Evolutionary conservation across 2,888 invertebrate genomes (phyloP).

Genomic region (Kryphioiulus occultus): DNA sequence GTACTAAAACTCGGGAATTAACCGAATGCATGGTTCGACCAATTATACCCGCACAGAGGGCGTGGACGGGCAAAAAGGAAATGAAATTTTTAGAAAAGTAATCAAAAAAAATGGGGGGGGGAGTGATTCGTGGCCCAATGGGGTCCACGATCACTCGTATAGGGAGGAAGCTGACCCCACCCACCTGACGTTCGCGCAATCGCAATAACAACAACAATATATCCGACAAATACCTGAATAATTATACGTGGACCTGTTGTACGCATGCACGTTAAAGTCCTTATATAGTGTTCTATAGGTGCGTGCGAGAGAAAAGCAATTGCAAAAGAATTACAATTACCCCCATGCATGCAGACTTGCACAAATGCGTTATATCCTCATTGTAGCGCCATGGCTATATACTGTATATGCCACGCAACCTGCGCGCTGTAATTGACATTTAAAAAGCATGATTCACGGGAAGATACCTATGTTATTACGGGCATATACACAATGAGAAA

Average conservation of each 20-base stretch:
- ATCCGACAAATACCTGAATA: not conserved
- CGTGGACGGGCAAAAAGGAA: constrained; percentile 42
- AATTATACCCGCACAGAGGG: constrained; percentile 42
- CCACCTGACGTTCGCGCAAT: not conserved
- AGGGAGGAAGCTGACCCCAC: not conserved
- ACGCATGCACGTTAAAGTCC: not conserved
- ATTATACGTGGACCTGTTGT: not conserved
- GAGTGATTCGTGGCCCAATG: not conserved
- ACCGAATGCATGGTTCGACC: constrained; percentile 2
- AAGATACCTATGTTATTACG: not conserved
- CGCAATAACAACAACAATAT: too few relatives aligned
- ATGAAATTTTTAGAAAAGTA: constrained; percentile 39
- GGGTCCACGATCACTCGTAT: not conserved
- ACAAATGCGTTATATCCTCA: not conserved
- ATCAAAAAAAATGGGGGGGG: not conserved
- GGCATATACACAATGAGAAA: not conserved
- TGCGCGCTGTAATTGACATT: not conserved
- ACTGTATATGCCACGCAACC: not conserved
- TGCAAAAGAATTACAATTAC: not conserved
- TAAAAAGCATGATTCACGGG: constrained; percentile 7
- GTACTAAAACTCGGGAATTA: constrained; percentile 27
- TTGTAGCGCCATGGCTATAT: not conserved
- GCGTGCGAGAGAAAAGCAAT: not conserved
- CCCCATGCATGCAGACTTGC: too few relatives aligned
- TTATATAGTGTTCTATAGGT: not conserved